These are phyloP conservation scores for Fabriciana adippe DNA, from an alignment of 2,888 invertebrate genomes.

Conservation along the genomic window DNA sequence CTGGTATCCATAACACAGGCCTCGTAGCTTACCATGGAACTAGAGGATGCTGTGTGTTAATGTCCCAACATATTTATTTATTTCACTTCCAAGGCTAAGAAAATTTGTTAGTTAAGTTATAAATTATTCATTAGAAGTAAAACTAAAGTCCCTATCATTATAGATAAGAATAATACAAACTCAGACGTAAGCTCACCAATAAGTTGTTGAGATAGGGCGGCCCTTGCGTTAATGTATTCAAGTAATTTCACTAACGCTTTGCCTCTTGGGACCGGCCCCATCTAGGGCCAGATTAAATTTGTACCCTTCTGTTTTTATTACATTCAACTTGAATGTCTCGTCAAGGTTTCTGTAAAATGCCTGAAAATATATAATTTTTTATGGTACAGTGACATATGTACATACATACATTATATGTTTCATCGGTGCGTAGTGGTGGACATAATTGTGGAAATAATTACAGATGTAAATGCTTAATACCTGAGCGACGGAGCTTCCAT, in stretches of 20 bases:
- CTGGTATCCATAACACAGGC: too few relatives aligned
- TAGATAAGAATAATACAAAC: slow-evolving; percentile 26
- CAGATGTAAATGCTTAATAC: too few relatives aligned
- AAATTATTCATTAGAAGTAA: slow-evolving; percentile 12
- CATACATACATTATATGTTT: too few relatives aligned
- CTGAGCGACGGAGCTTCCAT: too few relatives aligned
- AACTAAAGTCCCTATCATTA: slow-evolving; percentile 19
- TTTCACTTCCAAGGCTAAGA: neutral
- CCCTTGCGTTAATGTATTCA: slow-evolving; percentile 71
- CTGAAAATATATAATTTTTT: slow-evolving; percentile 4
- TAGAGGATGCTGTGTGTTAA: too few relatives aligned
- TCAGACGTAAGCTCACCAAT: slow-evolving; percentile 55
- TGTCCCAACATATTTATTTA: neutral
- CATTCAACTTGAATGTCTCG: slow-evolving; percentile 44
- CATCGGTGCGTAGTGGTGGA: too few relatives aligned
- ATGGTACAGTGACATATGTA: too few relatives aligned
- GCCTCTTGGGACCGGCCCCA: slow-evolving; percentile 47
- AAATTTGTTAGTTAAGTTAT: slow-evolving; percentile 6
- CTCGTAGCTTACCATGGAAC: too few relatives aligned
- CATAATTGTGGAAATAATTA: too few relatives aligned
- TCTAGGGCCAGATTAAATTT: slow-evolving; percentile 69
- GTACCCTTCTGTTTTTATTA: slow-evolving; percentile 63
- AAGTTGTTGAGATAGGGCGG: slow-evolving; percentile 71
- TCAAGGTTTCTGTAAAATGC: slow-evolving; percentile 7
- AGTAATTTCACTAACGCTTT: slow-evolving; percentile 64